Evolutionary conservation across 30 jellyfish, hydroid and myxozoan genomes (phyloP).

Genomic region (Aurelia aurita complex sp. Pacific): DNA sequence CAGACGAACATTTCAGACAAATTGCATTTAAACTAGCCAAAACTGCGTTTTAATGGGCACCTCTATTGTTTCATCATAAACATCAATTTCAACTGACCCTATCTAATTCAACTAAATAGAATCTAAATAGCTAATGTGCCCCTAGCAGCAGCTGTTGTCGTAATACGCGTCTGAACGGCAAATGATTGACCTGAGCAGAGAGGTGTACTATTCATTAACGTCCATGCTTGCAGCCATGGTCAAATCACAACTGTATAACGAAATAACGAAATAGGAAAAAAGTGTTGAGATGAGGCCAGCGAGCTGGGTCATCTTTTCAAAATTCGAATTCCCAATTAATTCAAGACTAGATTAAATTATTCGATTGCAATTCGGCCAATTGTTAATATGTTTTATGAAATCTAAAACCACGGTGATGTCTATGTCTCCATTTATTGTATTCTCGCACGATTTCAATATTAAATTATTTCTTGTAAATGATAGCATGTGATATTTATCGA

Average conservation of each 20-base stretch:
- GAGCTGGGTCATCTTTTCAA: conserved; percentile 79
- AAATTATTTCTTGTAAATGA: conserved; percentile 42
- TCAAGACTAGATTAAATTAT: conserved; percentile 55
- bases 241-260: conserved; percentile 1
- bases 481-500: conserved; percentile 43
- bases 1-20: no score
- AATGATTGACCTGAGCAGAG: no score
- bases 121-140: no score
- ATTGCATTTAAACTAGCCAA: no score
- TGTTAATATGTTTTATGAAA: conserved; percentile 63
- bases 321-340: conserved; percentile 45
- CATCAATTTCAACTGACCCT: no score
- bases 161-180: no score
- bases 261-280: conserved; percentile 22
- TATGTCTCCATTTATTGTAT: conserved; percentile 69
- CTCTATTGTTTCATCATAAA: no score
- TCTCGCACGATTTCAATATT: conserved; percentile 33
- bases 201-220: no score
- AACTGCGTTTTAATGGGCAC: no score
- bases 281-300: conserved; percentile 4
- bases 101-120: no score
- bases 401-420: conserved; percentile 72
- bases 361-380: conserved; percentile 44
- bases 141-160: no score
- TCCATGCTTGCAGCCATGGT: no score